Base-by-base conservation (phyloP, 2,888 invertebrate genomes). In the Tipula vernalis region DNA sequence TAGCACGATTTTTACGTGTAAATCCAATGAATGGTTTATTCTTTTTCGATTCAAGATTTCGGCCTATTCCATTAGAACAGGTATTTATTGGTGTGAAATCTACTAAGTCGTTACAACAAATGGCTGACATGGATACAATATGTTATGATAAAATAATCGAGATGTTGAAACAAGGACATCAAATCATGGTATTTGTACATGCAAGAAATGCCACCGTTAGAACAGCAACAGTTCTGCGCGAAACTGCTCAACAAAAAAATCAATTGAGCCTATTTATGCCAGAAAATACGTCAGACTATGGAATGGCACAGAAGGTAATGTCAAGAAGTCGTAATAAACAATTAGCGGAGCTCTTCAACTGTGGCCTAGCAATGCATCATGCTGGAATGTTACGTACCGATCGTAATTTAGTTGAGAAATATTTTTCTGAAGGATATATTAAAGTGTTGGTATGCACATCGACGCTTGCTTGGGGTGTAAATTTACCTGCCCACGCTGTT, bases 391-490 rank as follows among this genome's bases (percentile, higher is more conserved):
- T 97, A 87, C 94, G 99, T 87, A 93, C 94, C 87, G 99, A 99
- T 92, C 94, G 98, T 88, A 94, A 95, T 89, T 92, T 97, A 92
- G 96, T 97, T 0, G 99, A 99, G 91, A 96, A 96, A 90, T 96
- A 96, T 89, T 99, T 99, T 90, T 92, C 95, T 0, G 96, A 96
- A 87, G 99, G 99, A 0, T 94, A 95, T 88, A 95, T 98, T 87
- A 96, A 95, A 90, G 98, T 96, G 0, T 92, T 99, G 1, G 96
- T 98, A 8, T 99, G 99, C 90, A 99, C 99, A 0, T 97, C 99
- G 0, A 99, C 99, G 0, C 93, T 99, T 42, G 99, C 99, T 39
- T 99, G 99, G 99, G 99, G 99, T 89, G 99, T 99, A 5, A 99
- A 99, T 92, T 93, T 99, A 88, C 99, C 99, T 0, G 99, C 99